phyloP scores from a whole-genome alignment of 2,797 vertebrate genomes.

The Lepus townsendii region DNA sequence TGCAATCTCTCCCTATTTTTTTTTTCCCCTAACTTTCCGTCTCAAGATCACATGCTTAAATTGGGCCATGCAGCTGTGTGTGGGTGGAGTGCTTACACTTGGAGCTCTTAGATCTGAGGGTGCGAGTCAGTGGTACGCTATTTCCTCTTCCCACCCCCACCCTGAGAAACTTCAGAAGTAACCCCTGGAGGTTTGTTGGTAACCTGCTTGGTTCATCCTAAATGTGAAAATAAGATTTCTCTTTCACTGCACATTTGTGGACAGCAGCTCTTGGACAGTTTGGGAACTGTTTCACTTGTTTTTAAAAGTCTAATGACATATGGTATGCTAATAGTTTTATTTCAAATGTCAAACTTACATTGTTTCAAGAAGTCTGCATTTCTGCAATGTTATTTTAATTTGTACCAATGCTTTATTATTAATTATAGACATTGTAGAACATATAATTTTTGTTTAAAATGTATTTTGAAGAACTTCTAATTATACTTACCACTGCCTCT shows the following conservation, averaged over 20 bases:
- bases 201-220: background rate
- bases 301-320: slow-evolving; percentile 35
- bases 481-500: background rate
- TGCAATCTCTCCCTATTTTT: slow-evolving; percentile 59
- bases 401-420: background rate
- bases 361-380: slow-evolving; percentile 48
- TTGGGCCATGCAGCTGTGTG: slow-evolving; percentile 81
- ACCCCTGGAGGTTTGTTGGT: slow-evolving; percentile 8
- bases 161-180: slow-evolving; percentile 15
- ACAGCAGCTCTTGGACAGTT: background rate
- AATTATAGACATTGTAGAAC: background rate
- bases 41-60: slow-evolving; percentile 77
- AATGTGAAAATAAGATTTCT: background rate
- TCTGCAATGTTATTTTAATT: slow-evolving; percentile 40
- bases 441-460: slow-evolving; percentile 27
- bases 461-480: background rate
- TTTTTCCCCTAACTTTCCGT: slow-evolving; percentile 45
- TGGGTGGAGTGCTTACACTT: slow-evolving; percentile 75
- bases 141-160: background rate
- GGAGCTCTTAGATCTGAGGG: slow-evolving; percentile 50
- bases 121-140: background rate
- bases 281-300: slow-evolving; percentile 10
- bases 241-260: background rate
- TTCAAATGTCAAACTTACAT: background rate
- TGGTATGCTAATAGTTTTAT: background rate